Evolutionary conservation across 1,140 invertebrate species (phyloP).

Genomic region (Pseudomyrmex sp.): DNA sequence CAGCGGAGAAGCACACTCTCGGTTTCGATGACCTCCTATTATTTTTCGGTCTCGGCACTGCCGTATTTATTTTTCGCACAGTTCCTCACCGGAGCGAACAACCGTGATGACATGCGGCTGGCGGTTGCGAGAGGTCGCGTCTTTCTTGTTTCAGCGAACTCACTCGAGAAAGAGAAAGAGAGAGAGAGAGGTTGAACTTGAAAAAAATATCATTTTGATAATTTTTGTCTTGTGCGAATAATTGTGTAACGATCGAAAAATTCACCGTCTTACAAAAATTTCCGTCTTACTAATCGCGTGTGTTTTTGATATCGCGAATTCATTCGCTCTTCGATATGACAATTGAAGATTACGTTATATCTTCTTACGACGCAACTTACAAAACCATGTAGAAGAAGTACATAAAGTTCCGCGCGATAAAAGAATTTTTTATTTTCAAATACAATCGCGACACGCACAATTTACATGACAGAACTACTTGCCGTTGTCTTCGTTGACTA

Average conservation of each 20-base stretch:
- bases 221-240: neutral
- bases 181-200: neutral
- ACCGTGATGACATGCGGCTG: conserved; percentile 51
- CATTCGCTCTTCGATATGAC: no score
- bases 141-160: conserved; percentile 16
- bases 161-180: no score
- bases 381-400: neutral
- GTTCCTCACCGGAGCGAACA: conserved; percentile 29
- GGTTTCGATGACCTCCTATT: conserved; percentile 58
- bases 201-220: conserved; percentile 3
- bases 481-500: conserved; percentile 5
- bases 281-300: neutral
- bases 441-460: neutral
- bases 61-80: conserved; percentile 12
- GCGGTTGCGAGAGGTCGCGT: conserved; percentile 43
- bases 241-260: no score
- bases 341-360: neutral
- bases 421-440: no score
- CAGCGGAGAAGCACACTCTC: conserved; percentile 44
- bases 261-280: neutral
- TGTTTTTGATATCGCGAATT: no score
- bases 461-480: neutral
- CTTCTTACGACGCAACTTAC: neutral
- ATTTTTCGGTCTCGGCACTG: conserved; percentile 45
- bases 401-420: neutral